Conservation (phyloP, 2,888 invertebrate species). For the Mycalesis mineus region DNA sequence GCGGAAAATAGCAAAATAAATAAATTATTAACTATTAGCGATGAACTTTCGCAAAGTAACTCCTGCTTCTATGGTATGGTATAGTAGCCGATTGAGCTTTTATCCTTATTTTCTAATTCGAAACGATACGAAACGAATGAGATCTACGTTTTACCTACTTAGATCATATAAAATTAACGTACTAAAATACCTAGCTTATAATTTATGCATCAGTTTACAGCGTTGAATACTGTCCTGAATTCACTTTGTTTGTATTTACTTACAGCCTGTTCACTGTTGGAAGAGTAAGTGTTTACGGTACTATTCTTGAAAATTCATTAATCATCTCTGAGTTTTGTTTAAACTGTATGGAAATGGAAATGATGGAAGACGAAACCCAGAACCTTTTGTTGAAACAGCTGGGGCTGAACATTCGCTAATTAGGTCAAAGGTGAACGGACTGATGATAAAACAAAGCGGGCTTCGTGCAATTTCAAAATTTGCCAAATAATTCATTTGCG, state of each 20-base stretch:
- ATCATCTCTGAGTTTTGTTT: constrained; percentile 3
- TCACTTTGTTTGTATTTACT: neutral
- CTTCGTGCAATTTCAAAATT: neutral
- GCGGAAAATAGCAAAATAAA: no score
- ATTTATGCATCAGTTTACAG: neutral
- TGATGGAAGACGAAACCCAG: constrained; percentile 3
- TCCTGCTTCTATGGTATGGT: no score
- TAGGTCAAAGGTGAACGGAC: constrained; percentile 10
- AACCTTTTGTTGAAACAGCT: constrained; percentile 5
- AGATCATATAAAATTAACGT: no score
- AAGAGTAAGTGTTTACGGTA: no score
- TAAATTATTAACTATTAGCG: no score
- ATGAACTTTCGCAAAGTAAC: no score
- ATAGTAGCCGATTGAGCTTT: no score
- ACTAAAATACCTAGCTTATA: no score
- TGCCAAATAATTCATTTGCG: neutral
- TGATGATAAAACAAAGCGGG: neutral
- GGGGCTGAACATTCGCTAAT: neutral
- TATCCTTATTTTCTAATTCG: no score
- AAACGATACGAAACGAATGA: no score
- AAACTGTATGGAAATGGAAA: neutral
- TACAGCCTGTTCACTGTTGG: no score
- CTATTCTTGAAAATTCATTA: neutral
- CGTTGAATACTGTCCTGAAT: neutral
- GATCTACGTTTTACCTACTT: no score